These are phyloP conservation scores for Cyclopterus lumpus DNA, from an alignment of 2,797 vertebrate genomes.

Conservation along the genomic window DNA sequence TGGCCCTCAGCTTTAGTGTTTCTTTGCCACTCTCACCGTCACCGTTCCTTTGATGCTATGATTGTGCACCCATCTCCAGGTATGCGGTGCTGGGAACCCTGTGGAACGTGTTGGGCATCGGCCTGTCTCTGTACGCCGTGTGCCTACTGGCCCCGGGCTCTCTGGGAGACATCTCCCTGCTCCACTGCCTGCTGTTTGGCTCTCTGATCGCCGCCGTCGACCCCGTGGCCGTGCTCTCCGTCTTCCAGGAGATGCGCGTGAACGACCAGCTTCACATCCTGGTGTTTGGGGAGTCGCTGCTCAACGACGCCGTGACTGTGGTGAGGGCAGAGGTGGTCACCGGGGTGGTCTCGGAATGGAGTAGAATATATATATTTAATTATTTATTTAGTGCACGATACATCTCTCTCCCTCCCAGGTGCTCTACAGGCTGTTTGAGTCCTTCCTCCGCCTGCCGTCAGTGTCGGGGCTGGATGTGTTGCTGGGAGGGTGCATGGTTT, in stretches of 20 bases:
- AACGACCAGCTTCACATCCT: conserved; percentile 90
- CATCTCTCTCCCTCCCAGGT: conserved; percentile 70
- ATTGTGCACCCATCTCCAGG: conserved; percentile 38
- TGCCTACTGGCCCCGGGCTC: conserved; percentile 83
- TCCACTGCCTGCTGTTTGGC: conserved; percentile 88
- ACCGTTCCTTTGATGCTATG: not conserved
- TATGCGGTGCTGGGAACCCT: conserved; percentile 86
- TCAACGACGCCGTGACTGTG: conserved; percentile 88
- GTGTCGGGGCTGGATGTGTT: conserved; percentile 81
- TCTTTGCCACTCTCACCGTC: not conserved
- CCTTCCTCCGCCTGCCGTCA: conserved; percentile 83
- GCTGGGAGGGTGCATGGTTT: conserved; percentile 81
- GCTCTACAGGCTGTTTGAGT: conserved; percentile 88
- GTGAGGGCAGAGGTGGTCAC: conserved; percentile 64
- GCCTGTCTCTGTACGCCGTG: conserved; percentile 86
- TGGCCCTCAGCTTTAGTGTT: not conserved
- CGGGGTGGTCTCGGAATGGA: not conserved
- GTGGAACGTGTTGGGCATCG: conserved; percentile 88
- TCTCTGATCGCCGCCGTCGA: conserved; percentile 88
- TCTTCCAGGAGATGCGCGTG: conserved; percentile 91
- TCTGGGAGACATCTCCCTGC: conserved; percentile 84
- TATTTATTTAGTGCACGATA: not conserved
- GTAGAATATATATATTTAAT: not conserved
- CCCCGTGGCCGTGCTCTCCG: conserved; percentile 86
- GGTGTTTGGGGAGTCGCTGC: conserved; percentile 89